Base-by-base conservation (phyloP, 30 jellyfish, hydroid and myxozoan genomes). In the Aurelia sp. region DNA sequence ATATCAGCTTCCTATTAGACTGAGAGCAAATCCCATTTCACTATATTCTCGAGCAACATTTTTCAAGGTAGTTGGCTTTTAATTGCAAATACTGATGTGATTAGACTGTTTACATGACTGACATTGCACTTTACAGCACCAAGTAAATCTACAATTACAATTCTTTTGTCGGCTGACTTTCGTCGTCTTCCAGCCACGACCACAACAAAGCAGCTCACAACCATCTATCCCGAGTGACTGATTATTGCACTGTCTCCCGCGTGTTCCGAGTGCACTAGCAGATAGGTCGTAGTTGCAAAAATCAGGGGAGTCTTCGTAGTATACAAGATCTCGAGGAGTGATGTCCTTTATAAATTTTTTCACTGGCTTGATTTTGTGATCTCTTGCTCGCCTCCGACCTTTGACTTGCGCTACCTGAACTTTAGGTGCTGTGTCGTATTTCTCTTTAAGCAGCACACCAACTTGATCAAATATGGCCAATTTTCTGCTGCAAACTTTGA, bases 51-150 rank as follows among this genome's bases (percentile, higher is more conserved):
- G 74, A 41, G 78, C 67, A 79, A 64, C 18, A 67, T 65, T 79
- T 79, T 51, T 12, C 71, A 30, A 55, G 60, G 18, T 23, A 31
- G 19, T 70, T 11, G 65, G 18, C 12, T 44, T 4, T 82, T 50
- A 86, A 48, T 86, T 86, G 73, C 95, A 86, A 44, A 86, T 74
- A 66, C 95, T 86, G 73, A 86, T 68, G 22, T 86, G 85, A 75
- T 76, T 86, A 16, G 95, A 86, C 30, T 74, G 85, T 86, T 76
- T 78, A 59, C 98, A 93, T 22, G 22, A 41, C 57, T 84, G 73
- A 66, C 98, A 93, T 44, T 88, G 74, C 5, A 93, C 98, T 21
- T 78, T 85, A 51, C 98, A 93, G 69, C 98, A 93, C 98, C 98
- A 93, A n/a, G 80, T 73, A 79, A 93, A 93, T 73, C 88, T 73